Evolutionary conservation across 2,113 vertebrate species (phyloP).

Genomic region (Cisticola juncidis): DNA sequence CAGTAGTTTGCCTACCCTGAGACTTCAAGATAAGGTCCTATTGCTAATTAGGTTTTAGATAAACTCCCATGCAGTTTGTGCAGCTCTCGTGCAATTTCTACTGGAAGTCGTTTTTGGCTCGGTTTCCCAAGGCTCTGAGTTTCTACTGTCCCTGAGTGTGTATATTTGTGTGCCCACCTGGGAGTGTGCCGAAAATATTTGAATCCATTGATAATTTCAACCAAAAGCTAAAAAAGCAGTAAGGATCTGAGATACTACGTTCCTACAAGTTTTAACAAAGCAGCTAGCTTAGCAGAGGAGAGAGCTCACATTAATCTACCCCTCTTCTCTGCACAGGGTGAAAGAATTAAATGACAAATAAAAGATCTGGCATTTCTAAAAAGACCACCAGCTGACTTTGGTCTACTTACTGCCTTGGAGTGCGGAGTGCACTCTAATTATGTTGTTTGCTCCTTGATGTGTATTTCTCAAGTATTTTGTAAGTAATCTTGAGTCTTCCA

Average conservation of each 20-base stretch:
- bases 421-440: neutral
- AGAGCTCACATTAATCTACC: neutral
- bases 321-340: neutral
- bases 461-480: neutral
- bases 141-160: neutral
- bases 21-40: neutral
- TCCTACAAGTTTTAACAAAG: neutral
- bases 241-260: neutral
- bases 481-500: neutral
- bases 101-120: neutral
- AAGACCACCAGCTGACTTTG: neutral
- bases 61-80: neutral
- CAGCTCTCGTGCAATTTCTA: neutral
- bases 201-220: neutral
- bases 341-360: neutral
- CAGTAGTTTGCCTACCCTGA: neutral
- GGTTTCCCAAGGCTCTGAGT: rapidly evolving
- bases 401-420: neutral
- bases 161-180: neutral
- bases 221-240: neutral
- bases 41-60: neutral
- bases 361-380: neutral
- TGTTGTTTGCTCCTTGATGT: neutral
- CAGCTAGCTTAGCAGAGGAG: neutral
- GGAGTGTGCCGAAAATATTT: neutral